Evolutionary conservation across 2,113 vertebrate genomes (phyloP).

Genomic region (Aldabrachelys gigantea): DNA sequence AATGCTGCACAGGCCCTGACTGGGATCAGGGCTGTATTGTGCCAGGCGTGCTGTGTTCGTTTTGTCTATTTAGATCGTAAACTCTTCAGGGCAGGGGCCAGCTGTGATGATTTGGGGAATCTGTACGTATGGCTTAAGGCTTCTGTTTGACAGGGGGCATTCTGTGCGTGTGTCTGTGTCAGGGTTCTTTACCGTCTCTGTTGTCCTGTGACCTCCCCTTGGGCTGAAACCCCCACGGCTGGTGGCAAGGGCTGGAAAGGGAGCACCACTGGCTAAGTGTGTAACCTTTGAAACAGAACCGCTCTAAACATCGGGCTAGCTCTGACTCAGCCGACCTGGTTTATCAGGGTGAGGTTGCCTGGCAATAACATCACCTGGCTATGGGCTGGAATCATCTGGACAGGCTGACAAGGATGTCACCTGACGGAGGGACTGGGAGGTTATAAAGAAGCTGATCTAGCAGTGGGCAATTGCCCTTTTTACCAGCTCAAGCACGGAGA

Average conservation of each 20-base stretch:
- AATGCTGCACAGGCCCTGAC: not conserved
- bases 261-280: not conserved
- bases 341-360: not conserved
- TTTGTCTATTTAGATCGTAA: not conserved
- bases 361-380: not conserved
- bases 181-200: not conserved
- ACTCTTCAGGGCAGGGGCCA: not conserved
- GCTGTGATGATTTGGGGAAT: not conserved
- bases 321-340: not conserved
- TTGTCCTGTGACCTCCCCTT: not conserved
- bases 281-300: not conserved
- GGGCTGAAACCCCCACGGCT: not conserved
- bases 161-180: not conserved
- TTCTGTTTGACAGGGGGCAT: not conserved
- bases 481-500: not conserved
- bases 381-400: not conserved
- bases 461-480: not conserved
- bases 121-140: not conserved
- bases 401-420: not conserved
- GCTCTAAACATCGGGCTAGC: not conserved
- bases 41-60: not conserved
- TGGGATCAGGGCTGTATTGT: not conserved
- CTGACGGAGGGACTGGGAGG: not conserved
- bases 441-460: not conserved
- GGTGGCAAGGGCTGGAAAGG: not conserved